phyloP scores from a whole-genome alignment of 2,113 vertebrate genomes.

The Podilymbus podiceps region DNA sequence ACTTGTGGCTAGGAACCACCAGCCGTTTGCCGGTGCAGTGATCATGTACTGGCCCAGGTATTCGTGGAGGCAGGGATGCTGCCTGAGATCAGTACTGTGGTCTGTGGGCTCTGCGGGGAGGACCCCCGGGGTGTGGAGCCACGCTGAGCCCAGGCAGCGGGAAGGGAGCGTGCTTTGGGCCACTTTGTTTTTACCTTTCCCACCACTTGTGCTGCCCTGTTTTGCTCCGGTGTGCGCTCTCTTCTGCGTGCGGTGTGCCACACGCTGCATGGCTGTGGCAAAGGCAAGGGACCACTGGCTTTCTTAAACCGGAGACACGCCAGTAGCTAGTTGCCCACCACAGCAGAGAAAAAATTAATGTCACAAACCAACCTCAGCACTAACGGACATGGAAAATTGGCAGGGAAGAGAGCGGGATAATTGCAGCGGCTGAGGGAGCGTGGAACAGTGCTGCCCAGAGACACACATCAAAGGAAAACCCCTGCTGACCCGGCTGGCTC shows the following conservation, averaged over 20 bases:
- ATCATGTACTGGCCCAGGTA: background rate
- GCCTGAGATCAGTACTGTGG: background rate
- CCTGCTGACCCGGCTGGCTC: background rate
- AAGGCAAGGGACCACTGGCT: background rate
- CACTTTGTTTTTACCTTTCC: background rate
- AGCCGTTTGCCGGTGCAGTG: background rate
- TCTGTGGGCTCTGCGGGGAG: background rate
- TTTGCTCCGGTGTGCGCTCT: rapidly evolving
- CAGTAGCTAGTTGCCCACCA: background rate
- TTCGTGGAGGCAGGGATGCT: background rate
- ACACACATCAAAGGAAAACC: slow-evolving; percentile 22
- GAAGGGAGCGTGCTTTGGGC: background rate
- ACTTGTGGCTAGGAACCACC: background rate
- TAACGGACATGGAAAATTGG: slow-evolving; percentile 1
- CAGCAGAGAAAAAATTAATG: slow-evolving; percentile 8
- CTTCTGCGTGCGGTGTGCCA: background rate
- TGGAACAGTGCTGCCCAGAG: background rate
- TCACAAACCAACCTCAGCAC: background rate
- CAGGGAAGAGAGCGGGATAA: background rate
- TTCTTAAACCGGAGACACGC: background rate
- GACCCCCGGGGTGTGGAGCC: background rate
- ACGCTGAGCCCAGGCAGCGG: background rate
- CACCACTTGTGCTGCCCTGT: background rate
- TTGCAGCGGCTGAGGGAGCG: background rate
- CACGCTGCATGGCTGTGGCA: background rate